These are phyloP conservation scores for Aphyosemion australe DNA, from an alignment of 2,113 vertebrate species.

Conservation along the genomic window DNA sequence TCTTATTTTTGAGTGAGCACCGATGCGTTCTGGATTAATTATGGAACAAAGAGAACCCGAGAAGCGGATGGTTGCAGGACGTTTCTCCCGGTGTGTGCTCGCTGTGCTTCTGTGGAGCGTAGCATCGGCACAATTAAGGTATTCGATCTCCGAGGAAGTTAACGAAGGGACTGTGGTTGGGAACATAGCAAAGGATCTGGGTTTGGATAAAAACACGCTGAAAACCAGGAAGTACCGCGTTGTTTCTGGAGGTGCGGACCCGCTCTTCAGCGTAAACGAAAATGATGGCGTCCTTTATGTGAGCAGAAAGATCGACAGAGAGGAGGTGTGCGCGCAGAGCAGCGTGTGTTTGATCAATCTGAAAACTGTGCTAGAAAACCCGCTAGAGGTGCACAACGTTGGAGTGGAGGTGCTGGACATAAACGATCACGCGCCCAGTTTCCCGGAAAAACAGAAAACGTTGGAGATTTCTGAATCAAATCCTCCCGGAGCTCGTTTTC, in stretches of 20 bases:
- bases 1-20: neutral
- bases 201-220: slow-evolving; percentile 56
- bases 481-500: slow-evolving; percentile 50
- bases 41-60: slow-evolving; percentile 48
- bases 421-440: slow-evolving; percentile 74
- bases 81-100: slow-evolving; percentile 16
- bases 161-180: slow-evolving; percentile 69
- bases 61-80: slow-evolving; percentile 2
- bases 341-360: slow-evolving; percentile 63
- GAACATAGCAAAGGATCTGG: slow-evolving; percentile 76
- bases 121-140: slow-evolving; percentile 66
- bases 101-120: slow-evolving; percentile 33
- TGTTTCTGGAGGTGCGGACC: slow-evolving; percentile 48
- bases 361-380: slow-evolving; percentile 74
- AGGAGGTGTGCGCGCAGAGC: slow-evolving; percentile 63
- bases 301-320: slow-evolving; percentile 67
- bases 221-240: slow-evolving; percentile 64
- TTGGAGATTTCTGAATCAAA: slow-evolving; percentile 68
- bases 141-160: slow-evolving; percentile 68
- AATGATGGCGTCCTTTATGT: slow-evolving; percentile 68
- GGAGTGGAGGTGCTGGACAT: slow-evolving; percentile 69
- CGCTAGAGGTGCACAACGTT: slow-evolving; percentile 72
- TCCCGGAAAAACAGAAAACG: slow-evolving; percentile 37
- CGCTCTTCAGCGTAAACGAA: slow-evolving; percentile 67
- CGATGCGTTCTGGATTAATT: neutral